phyloP scores from a whole-genome alignment of 2,797 vertebrate species.

The Thamnophis elegans region DNA sequence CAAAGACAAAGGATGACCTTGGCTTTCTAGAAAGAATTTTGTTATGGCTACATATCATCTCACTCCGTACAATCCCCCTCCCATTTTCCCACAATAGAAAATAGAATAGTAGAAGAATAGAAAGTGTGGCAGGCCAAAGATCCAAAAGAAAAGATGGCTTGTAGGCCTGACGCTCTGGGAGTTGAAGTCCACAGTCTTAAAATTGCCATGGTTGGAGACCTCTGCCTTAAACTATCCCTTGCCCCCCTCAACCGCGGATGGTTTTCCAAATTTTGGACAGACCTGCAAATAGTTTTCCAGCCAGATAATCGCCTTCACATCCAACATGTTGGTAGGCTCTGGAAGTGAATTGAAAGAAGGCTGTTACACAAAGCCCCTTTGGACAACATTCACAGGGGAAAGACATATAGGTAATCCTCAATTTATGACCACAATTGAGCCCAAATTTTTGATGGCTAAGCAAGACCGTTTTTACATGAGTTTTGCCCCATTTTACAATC shows the following conservation, averaged over 20 bases:
- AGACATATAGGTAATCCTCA: background rate
- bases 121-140: no score
- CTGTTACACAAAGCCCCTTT: background rate
- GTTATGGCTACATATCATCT: no score
- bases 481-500: background rate
- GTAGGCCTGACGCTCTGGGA: no score
- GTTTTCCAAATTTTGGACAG: background rate
- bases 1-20: no score
- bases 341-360: constrained; percentile 36
- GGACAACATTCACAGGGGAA: background rate
- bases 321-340: constrained; percentile 99
- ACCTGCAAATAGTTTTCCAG: constrained; percentile 96
- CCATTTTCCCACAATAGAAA: no score
- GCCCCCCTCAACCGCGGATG: background rate
- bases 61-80: no score
- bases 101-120: no score
- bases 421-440: background rate
- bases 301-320: constrained; percentile 94
- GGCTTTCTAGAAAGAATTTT: no score
- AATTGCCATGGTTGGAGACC: no score
- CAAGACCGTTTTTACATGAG: background rate
- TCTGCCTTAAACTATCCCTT: no score
- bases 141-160: no score
- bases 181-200: no score
- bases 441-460: background rate